Evolutionary conservation across 1,140 invertebrate species (phyloP).

Genomic region (Aphis gossypii): DNA sequence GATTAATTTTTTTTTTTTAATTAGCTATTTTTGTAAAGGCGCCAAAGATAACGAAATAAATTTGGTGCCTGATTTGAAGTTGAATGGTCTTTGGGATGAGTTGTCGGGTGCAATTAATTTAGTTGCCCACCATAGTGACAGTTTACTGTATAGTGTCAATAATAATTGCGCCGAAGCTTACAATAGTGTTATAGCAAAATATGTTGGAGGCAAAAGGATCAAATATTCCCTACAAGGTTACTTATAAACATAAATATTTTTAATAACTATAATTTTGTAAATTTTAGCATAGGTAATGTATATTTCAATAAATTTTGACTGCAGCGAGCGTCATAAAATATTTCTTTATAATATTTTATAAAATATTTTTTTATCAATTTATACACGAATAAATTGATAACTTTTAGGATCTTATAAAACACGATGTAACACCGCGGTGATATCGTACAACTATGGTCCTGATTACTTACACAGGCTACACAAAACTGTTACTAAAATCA

Average conservation of each 20-base stretch:
- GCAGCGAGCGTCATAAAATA: too few relatives aligned
- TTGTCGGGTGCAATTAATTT: not conserved
- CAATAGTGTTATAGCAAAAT: slow-evolving; percentile 27
- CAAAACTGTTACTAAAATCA: not conserved
- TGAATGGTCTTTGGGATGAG: not conserved
- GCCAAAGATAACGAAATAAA: not conserved
- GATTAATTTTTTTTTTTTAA: too few relatives aligned
- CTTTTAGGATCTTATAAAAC: not conserved
- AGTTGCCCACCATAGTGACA: not conserved
- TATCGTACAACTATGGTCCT: not conserved
- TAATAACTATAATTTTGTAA: too few relatives aligned
- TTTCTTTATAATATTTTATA: too few relatives aligned
- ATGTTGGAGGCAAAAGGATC: not conserved
- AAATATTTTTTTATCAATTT: too few relatives aligned
- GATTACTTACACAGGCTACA: not conserved
- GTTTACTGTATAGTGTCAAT: not conserved
- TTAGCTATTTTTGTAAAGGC: slow-evolving; percentile 1
- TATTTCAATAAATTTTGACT: too few relatives aligned
- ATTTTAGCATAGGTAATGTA: too few relatives aligned
- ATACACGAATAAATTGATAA: too few relatives aligned
- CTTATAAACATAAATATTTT: too few relatives aligned
- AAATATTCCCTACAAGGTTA: not conserved
- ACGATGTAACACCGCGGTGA: not conserved
- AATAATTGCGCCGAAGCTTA: slow-evolving; percentile 13
- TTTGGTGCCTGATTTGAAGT: not conserved